phyloP scores from a whole-genome alignment of 2,113 vertebrate species.

The Stigmatopora argus region DNA sequence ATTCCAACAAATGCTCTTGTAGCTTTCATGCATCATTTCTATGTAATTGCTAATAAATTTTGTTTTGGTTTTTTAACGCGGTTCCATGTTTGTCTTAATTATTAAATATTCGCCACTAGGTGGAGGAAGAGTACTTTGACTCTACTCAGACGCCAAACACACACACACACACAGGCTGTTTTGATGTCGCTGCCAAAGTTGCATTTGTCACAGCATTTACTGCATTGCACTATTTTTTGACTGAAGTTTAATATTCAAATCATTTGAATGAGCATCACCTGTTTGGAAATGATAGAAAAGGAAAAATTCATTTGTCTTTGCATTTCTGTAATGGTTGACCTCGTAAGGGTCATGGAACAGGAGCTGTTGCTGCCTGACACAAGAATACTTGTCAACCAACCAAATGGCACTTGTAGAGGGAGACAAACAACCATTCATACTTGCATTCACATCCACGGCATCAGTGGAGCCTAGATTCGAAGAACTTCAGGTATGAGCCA shows the following conservation, averaged over 20 bases:
- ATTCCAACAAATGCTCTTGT: slow-evolving; percentile 54
- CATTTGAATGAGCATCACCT: neutral
- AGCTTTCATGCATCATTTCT: slow-evolving; percentile 56
- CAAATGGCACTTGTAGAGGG: neutral
- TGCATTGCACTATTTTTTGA: neutral
- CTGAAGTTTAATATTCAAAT: neutral
- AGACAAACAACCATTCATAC: no score
- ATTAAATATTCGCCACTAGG: slow-evolving; percentile 41
- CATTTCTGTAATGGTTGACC: no score
- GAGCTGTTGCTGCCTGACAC: neutral
- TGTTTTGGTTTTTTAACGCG: slow-evolving; percentile 60
- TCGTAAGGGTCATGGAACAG: neutral
- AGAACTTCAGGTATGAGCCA: neutral
- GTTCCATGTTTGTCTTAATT: neutral
- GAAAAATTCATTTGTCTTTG: neutral
- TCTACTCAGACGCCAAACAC: no score
- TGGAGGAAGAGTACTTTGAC: slow-evolving; percentile 48
- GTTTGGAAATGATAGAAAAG: neutral
- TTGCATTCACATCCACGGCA: neutral
- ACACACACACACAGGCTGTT: neutral
- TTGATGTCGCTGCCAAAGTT: neutral
- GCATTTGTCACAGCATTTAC: neutral
- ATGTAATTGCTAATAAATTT: slow-evolving; percentile 66
- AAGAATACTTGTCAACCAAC: neutral
- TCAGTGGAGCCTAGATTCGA: neutral